Conservation (phyloP, 2,888 invertebrate species). For the Metalampra italica region DNA sequence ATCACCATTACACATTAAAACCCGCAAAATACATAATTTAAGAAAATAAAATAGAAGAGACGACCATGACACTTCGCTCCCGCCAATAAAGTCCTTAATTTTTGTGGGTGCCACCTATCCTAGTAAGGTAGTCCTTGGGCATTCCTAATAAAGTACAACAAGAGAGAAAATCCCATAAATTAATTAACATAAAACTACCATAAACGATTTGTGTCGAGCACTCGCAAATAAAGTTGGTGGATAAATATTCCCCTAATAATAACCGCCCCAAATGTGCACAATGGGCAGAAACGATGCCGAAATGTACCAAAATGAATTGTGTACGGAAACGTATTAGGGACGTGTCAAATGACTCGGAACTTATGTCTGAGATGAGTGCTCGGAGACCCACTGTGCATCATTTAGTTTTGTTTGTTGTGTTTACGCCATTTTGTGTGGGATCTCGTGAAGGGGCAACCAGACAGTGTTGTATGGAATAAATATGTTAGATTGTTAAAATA, state of each 20-base stretch:
- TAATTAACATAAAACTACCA: constrained; percentile 64
- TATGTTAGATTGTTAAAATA: no score
- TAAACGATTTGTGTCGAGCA: constrained; percentile 49
- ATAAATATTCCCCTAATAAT: constrained; percentile 31
- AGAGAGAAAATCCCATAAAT: constrained; percentile 11
- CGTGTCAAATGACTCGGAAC: constrained; percentile 57
- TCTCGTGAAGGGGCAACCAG: no score
- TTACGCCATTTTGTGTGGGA: constrained; percentile 25
- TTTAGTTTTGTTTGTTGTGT: constrained; percentile 41
- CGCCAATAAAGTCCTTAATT: no score
- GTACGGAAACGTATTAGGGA: constrained; percentile 43
- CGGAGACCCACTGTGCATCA: constrained; percentile 28
- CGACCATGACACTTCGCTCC: no score
- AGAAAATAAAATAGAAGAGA: no score
- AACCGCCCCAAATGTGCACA: constrained; percentile 40
- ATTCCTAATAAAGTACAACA: no score
- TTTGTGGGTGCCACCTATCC: no score
- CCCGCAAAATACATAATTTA: no score
- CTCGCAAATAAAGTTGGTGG: constrained; percentile 41
- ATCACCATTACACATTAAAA: no score
- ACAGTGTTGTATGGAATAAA: neutral
- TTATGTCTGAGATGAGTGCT: constrained; percentile 28
- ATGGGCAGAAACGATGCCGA: constrained; percentile 36
- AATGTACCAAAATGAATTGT: constrained; percentile 50
- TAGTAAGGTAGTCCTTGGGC: no score